Evolutionary conservation across 2,888 invertebrate species (phyloP), one percentile per base, ranked within the genome.

Genomic region (Electrophaes corylata): DNA sequence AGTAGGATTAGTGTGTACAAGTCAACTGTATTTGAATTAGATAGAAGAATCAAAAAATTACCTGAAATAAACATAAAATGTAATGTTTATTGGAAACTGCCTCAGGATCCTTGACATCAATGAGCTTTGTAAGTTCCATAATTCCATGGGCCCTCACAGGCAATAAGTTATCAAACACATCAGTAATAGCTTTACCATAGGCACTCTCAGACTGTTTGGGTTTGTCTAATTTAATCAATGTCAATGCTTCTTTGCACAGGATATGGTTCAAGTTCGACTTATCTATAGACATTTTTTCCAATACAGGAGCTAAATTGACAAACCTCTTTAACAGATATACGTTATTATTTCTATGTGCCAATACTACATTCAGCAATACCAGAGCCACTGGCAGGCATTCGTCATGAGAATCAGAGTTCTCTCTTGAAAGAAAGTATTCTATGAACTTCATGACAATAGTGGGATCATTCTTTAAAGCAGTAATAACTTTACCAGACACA

Each of bases 101-200:
- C 70, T 94, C 94, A 20, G 86, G 69, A 84, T 97, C 95, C 64
- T 91, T 93, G 14, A 83, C 83, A 72, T 95, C 93, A 47, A 97
- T 91, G n/a, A 97, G 88, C 84, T 94, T 95, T 12, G 94, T 94
- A 12, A 98, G 81, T 46, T 93, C 87, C 67, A 97, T 94, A 33
- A 97, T 86, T 5, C 95, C 97, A 84, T 97, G 97, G 10, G 96
- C 97, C 78, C 95, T 93, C 0, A 96, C 94, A n/a, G 97, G 97
- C 44, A 97, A 80, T 55, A 96, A 77, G 20, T 94, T 92, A 86
- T 96, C 95, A 72, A 93, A 93, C 16, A 95, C 87, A 79, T 96
- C 94, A 48, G 92, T 82, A 52, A 96, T 76, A 0, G 96, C 96
- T 70, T 92, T 91, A 57, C 93, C 93, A 72, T 93, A 94, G 40